Percentiles rank a stretch among this genome's conserved stretches.
Evolutionary conservation across 1,140 invertebrate species (phyloP).

Genomic region (Copidosoma floridanum): DNA sequence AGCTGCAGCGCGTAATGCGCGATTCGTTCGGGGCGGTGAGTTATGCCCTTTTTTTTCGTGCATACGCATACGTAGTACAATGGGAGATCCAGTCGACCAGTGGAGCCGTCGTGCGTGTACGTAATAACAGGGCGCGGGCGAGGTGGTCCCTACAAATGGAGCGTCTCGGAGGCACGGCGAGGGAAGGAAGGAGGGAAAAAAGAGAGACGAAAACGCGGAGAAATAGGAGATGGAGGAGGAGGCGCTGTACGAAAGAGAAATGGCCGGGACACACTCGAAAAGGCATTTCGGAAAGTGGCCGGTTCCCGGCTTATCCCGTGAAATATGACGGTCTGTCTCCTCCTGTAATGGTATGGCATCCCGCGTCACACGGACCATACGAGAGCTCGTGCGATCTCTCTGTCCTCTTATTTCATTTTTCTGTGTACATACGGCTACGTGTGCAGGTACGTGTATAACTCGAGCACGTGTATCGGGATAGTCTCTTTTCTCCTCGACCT

Average conservation of each 20-base stretch:
- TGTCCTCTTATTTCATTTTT: too few species aligned
- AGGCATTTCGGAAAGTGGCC: slow-evolving; percentile 17
- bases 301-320: slow-evolving; percentile 13
- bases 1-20: neutral
- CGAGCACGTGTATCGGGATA: neutral
- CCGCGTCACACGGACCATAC: too few species aligned
- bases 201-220: neutral
- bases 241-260: neutral
- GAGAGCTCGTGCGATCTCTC: too few species aligned
- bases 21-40: neutral
- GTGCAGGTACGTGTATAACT: neutral
- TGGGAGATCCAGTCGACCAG: too few species aligned
- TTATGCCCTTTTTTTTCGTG: too few species aligned
- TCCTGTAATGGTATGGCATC: too few species aligned
- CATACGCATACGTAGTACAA: too few species aligned
- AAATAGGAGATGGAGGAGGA: slow-evolving; percentile 4
- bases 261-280: slow-evolving; percentile 2
- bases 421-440: too few species aligned
- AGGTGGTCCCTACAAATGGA: slow-evolving; percentile 4
- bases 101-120: too few species aligned
- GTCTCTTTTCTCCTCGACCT: too few species aligned
- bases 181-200: neutral
- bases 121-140: neutral
- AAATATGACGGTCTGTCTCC: slow-evolving; percentile 17
- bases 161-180: neutral